Evolutionary conservation across 2,113 vertebrate genomes (phyloP).

Genomic region (Ivindomyrus marchei): DNA sequence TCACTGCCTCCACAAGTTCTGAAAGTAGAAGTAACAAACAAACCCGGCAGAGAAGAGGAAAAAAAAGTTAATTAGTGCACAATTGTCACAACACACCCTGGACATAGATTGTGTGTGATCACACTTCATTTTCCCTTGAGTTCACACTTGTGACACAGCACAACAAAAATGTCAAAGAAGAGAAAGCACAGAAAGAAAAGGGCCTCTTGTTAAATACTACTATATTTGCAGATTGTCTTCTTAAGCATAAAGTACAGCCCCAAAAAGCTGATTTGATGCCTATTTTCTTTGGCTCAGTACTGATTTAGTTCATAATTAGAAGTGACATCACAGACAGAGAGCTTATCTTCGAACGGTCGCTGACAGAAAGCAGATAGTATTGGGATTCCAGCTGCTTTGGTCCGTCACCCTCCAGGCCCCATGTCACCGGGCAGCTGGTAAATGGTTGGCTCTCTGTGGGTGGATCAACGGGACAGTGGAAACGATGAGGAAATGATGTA

Average conservation of each 20-base stretch:
- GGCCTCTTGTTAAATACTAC: background rate
- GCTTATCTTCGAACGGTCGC: background rate
- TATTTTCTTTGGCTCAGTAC: background rate
- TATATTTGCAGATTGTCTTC: background rate
- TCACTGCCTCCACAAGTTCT: background rate
- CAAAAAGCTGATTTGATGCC: background rate
- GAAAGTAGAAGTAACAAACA: background rate
- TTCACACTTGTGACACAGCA: background rate
- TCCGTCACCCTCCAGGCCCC: background rate
- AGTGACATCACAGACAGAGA: background rate
- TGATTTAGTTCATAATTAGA: background rate
- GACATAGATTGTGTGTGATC: background rate
- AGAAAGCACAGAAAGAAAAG: background rate
- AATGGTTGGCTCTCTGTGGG: background rate
- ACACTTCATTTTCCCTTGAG: background rate
- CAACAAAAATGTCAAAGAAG: background rate
- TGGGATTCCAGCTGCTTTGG: background rate
- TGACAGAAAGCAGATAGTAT: background rate
- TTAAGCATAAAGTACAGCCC: background rate
- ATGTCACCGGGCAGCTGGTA: background rate
- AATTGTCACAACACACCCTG: background rate
- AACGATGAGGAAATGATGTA: background rate
- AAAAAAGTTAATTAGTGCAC: background rate
- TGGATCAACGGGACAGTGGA: background rate
- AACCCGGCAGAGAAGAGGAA: background rate